Conservation (phyloP, 2,888 invertebrate species). For the Conchocele bisecta region DNA sequence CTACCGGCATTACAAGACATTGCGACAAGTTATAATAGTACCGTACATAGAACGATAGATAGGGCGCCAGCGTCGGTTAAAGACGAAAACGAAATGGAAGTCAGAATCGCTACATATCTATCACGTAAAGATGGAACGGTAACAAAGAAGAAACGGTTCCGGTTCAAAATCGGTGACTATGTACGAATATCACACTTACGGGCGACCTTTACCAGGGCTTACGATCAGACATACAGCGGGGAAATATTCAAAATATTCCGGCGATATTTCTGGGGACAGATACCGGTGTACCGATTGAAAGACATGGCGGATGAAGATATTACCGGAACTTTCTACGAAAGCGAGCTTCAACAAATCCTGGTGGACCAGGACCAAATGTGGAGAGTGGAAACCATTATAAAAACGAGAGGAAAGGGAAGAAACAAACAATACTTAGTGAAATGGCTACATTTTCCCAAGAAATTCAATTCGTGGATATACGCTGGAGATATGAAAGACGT, state of each 20-base stretch:
- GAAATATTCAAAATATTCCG: conserved; percentile 46
- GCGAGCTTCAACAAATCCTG: conserved; percentile 37
- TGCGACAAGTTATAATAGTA: conserved; percentile 36
- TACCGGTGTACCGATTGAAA: conserved; percentile 34
- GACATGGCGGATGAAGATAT: conserved; percentile 40
- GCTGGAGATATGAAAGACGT: conserved; percentile 22
- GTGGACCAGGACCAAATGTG: conserved; percentile 17
- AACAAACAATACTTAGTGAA: conserved; percentile 48
- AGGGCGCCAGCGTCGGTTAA: conserved; percentile 32
- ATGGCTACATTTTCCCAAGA: conserved; percentile 47
- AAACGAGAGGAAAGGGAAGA: conserved; percentile 36
- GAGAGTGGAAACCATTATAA: conserved; percentile 42
- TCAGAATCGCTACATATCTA: too few species aligned
- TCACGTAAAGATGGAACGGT: too few species aligned
- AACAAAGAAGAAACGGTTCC: conserved; percentile 10
- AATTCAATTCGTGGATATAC: conserved; percentile 45
- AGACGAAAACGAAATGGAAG: conserved; percentile 24
- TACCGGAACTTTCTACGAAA: conserved; percentile 43
- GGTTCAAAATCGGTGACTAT: conserved; percentile 39
- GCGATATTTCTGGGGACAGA: conserved; percentile 11
- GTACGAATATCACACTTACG: conserved; percentile 30
- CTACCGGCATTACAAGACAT: conserved; percentile 17
- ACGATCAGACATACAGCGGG: conserved; percentile 36
- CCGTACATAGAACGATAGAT: conserved; percentile 42
- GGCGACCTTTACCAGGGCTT: conserved; percentile 33